Conservation (phyloP, 2,888 invertebrate species). For the Anorthoa munda region DNA sequence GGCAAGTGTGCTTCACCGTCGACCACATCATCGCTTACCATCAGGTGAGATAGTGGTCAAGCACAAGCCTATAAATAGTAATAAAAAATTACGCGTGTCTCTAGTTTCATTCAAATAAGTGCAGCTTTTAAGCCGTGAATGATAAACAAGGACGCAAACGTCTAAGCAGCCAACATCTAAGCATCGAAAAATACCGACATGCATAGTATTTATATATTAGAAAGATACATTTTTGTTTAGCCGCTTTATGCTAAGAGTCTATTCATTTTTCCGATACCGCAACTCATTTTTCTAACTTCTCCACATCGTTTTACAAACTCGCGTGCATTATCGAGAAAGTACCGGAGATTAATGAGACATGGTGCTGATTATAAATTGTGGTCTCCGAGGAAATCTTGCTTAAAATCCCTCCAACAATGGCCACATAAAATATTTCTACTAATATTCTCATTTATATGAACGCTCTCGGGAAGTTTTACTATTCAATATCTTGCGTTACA, state of each 20-base stretch:
- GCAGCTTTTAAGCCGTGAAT: background rate
- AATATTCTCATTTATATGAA: constrained; percentile 79
- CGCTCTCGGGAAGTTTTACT: constrained; percentile 74
- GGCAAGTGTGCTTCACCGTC: no score
- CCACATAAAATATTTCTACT: constrained; percentile 80
- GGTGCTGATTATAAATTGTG: constrained; percentile 83
- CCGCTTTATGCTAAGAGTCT: background rate
- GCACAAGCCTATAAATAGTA: no score
- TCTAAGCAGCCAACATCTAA: no score
- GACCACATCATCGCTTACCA: no score
- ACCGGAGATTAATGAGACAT: constrained; percentile 79
- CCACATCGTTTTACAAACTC: constrained; percentile 51
- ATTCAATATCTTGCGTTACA: constrained; percentile 74
- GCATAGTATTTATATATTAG: no score
- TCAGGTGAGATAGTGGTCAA: no score
- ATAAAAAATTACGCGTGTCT: no score
- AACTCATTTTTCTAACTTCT: constrained; percentile 15
- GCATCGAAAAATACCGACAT: no score
- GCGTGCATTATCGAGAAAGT: constrained; percentile 75
- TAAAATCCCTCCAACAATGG: constrained; percentile 82
- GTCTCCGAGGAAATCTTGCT: constrained; percentile 84
- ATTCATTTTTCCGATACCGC: constrained; percentile 1
- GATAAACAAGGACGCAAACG: background rate
- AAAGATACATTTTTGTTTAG: no score
- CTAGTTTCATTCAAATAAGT: background rate